Base-by-base conservation (phyloP, 2,113 vertebrate species). In the Gambusia holbrooki region DNA sequence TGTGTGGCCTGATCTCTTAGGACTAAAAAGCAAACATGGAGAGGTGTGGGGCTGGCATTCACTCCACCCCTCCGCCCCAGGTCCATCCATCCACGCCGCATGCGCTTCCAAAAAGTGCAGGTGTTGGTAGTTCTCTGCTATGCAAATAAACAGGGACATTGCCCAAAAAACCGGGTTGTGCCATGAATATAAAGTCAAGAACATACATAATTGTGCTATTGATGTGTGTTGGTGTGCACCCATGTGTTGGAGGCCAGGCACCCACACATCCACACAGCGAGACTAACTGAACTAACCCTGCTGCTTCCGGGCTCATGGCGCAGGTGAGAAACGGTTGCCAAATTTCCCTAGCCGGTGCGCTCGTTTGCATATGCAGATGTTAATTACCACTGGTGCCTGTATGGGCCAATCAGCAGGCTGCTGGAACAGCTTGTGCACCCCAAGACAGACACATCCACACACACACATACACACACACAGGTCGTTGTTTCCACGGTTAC, bases 281-380 rank as follows among this genome's bases (percentile, higher is more conserved):
- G 71, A 78, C 74, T 68, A 60, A 79, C 77, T 58, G 58, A 81
- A 64, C 71, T 32, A 58, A 71, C 65, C 76, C 76, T 73, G 68
- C 79, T 83, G 77, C 60, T 85, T 76, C 74, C 69, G 81, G 87
- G 76, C 89, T 1, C 80, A 84, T 84, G 89, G 77, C 81, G 73
- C 89, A 92, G 89, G 93, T 92, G 89, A 85, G 72, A 82, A 81
- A 66, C 25, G 48, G 69, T 81, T 90, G 89, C 85, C 91, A 89
- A 86, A 82, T 88, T 86, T 84, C 85, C 88, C 86, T 78, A 76
- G 84, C 84, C 67, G 76, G 68, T 80, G 70, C 66, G 4, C 77
- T 87, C 68, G 81, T 94, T 93, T 93, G 86, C 91, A 93, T 92
- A 89, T 93, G 91, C 93, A 93, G 92, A 93, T 94, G 91, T 91